Evolutionary conservation across 2,113 vertebrate genomes (phyloP), one percentile per base, ranked within the genome.

Genomic region (Charadrius vociferus): DNA sequence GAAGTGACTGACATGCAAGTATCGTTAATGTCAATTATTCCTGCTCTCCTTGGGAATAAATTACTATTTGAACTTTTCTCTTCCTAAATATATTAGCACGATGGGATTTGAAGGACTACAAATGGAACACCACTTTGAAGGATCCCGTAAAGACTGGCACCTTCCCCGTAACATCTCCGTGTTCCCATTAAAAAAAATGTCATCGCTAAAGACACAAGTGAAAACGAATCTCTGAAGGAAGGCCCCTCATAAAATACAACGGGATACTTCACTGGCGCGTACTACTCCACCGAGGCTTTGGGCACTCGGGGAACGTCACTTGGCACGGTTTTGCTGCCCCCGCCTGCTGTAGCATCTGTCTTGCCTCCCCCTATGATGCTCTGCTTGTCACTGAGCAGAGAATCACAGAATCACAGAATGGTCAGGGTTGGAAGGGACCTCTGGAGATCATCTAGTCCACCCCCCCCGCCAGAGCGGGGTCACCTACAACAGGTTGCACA

Each of bases 1-100:
- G 81, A 87, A 93, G 81, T 80, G 92, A 96, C 68, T 94, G 95
- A 90, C 95, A 87, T 9, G 65, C 65, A 96, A 78, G 65, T 39
- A 84, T 50, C 89, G 85, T 91, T 90, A 79, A 75, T 85, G 89
- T 52, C 92, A 82, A 96, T 95, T 93, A 91, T 24, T 58, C 56
- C 82, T 47, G 36, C 78, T 95, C 93, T 95, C 53, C 41, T 74
- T 53, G 66, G 74, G 61, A 95, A 73, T 81, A 94, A 90, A 93
- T 91, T 43, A 43, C 80, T 63, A 56, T 75, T 63, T 59, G 80
- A 91, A 83, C 67, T 77, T 81, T 59, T 72, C 43, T 70, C 41
- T 55, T 34, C 74, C 70, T 80, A 72, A 85, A 83, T 37, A 71
- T 34, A 77, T 79, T 39, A 82, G 2, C 20, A 58, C 59, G n/a